Evolutionary conservation across 92 coral and sea anemone species (phyloP).

Genomic region (Pocillopora grandis): DNA sequence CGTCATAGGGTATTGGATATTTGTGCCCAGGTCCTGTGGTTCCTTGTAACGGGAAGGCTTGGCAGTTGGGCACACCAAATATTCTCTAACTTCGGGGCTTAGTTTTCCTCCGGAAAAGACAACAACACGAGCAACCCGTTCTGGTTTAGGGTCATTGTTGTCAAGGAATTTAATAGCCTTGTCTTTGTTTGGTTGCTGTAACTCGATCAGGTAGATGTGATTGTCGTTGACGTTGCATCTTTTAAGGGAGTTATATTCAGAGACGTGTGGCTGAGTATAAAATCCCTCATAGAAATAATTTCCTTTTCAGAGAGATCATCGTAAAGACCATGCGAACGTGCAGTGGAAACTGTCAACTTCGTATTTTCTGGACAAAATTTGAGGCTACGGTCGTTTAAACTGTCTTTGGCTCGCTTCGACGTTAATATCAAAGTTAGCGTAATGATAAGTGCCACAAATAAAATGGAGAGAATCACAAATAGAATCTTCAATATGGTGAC

Average conservation of each 20-base stretch:
- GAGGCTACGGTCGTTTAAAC: not conserved
- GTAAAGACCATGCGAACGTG: constrained; percentile 34
- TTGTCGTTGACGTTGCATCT: no score
- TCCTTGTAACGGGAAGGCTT: constrained; percentile 43
- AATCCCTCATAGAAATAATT: no score
- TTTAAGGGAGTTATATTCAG: no score
- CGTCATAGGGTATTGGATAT: constrained; percentile 61
- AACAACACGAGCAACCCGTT: constrained; percentile 61
- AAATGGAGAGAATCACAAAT: no score
- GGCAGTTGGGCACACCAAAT: constrained; percentile 55
- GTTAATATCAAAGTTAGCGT: not conserved
- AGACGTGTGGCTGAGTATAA: no score
- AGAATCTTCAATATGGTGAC: no score
- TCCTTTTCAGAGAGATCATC: constrained; percentile 70
- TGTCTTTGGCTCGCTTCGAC: not conserved
- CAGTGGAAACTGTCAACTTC: not conserved
- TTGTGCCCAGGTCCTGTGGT: constrained; percentile 44
- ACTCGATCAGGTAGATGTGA: constrained; percentile 69
- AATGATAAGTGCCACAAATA: not conserved
- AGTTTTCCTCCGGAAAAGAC: constrained; percentile 51
- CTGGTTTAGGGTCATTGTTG: constrained; percentile 51
- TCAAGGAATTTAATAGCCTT: constrained; percentile 58
- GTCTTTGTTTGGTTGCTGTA: constrained; percentile 61
- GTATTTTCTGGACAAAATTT: constrained; percentile 5
- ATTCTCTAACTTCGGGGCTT: constrained; percentile 59